Evolutionary conservation across 2,113 vertebrate genomes (phyloP).

Genomic region (Theropithecus gelada): DNA sequence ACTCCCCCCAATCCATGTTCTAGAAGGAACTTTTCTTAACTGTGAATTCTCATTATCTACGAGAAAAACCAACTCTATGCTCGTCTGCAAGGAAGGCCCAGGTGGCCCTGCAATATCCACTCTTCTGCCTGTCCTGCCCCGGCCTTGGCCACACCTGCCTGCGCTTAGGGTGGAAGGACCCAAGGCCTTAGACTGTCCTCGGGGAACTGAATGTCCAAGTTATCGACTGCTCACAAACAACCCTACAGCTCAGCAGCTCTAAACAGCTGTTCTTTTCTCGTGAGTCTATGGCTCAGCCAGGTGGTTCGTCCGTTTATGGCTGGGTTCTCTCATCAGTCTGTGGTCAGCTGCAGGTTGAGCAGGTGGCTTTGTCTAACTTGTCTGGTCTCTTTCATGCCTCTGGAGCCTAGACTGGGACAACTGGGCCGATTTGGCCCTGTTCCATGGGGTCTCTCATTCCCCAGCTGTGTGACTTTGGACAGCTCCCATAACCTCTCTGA

Average conservation of each 20-base stretch:
- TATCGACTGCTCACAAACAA: background rate
- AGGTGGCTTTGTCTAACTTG: background rate
- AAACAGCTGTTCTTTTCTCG: background rate
- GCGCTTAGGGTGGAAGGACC: background rate
- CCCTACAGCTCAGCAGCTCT: background rate
- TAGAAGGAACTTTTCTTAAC: background rate
- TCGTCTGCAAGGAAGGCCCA: background rate
- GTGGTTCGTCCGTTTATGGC: background rate
- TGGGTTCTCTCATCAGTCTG: rapidly evolving
- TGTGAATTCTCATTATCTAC: background rate
- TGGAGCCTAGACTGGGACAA: background rate
- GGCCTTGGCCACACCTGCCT: rapidly evolving
- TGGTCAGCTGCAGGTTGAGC: background rate
- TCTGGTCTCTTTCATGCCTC: background rate
- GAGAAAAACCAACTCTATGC: background rate
- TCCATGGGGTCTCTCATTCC: rapidly evolving
- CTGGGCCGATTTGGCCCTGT: background rate
- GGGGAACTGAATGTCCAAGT: background rate
- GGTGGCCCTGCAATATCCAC: background rate
- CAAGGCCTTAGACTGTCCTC: background rate
- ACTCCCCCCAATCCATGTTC: background rate
- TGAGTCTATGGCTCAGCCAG: rapidly evolving
- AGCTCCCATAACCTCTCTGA: background rate
- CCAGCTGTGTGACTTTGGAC: background rate
- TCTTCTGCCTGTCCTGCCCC: background rate